These are phyloP conservation scores for Elephantulus edwardii DNA, from an alignment of 2,113 vertebrate species.

Conservation along the genomic window DNA sequence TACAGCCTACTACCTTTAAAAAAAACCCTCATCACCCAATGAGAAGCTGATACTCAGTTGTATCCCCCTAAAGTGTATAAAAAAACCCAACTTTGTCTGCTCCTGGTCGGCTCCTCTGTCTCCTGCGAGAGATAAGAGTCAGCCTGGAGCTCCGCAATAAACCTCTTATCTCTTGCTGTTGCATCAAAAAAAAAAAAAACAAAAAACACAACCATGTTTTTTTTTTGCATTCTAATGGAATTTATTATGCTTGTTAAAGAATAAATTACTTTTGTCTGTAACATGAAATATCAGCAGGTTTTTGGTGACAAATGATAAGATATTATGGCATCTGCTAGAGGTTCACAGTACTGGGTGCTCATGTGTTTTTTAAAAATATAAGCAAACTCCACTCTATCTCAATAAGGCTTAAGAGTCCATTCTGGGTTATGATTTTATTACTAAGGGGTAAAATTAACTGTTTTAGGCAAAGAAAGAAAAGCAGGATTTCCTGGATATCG, in stretches of 20 bases:
- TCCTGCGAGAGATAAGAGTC: too few relatives aligned
- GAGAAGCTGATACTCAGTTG: too few relatives aligned
- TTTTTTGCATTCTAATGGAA: neutral
- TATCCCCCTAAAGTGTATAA: too few relatives aligned
- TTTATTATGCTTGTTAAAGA: slow-evolving; percentile 43
- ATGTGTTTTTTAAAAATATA: slow-evolving; percentile 51
- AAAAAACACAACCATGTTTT: too few relatives aligned
- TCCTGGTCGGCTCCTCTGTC: too few relatives aligned
- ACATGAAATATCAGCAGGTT: slow-evolving; percentile 15
- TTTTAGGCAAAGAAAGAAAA: slow-evolving; percentile 27
- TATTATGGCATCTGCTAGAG: neutral
- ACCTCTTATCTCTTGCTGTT: too few relatives aligned
- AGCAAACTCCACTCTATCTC: slow-evolving; percentile 11
- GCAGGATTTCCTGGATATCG: neutral
- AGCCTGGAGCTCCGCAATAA: too few relatives aligned
- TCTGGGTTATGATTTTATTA: neutral
- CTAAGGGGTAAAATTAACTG: slow-evolving; percentile 33
- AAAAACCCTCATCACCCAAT: too few relatives aligned
- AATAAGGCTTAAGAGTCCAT: neutral
- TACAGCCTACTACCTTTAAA: neutral
- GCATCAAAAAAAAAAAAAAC: too few relatives aligned
- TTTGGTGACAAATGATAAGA: slow-evolving; percentile 36
- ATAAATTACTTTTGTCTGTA: neutral
- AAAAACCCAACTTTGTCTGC: too few relatives aligned
- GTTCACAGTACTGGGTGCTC: neutral